Percentiles rank a stretch among this genome's conserved stretches.
These are phyloP conservation scores for Ammodytes marinus DNA, from an alignment of 2,113 vertebrate species.

Conservation along the genomic window DNA sequence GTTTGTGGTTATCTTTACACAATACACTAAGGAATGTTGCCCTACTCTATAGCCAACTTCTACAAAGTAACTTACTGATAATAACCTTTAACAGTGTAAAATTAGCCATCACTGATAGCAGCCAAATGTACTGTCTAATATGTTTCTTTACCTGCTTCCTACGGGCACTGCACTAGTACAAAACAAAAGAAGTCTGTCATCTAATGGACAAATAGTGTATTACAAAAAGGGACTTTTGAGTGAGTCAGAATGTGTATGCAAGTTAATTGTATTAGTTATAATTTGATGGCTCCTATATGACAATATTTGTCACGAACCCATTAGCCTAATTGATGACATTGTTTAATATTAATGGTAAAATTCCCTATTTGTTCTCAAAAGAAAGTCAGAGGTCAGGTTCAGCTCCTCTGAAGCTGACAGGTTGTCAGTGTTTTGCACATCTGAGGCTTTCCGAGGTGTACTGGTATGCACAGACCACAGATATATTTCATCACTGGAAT, in stretches of 20 bases:
- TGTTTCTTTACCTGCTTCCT: background rate
- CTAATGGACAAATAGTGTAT: constrained; percentile 27
- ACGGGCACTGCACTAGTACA: background rate
- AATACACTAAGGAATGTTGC: too few species aligned
- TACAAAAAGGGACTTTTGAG: constrained; percentile 12
- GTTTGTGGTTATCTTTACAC: too few species aligned
- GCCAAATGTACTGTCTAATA: too few species aligned
- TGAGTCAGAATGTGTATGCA: background rate
- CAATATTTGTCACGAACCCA: background rate
- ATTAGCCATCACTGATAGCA: too few species aligned
- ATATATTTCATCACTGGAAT: background rate
- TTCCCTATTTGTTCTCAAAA: background rate
- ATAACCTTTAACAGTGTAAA: too few species aligned
- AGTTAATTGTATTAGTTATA: background rate
- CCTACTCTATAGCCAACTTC: too few species aligned
- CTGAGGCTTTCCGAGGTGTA: background rate
- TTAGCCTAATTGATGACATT: background rate
- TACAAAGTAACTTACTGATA: too few species aligned
- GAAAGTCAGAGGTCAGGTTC: background rate
- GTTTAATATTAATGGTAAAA: background rate
- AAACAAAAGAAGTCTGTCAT: constrained; percentile 36
- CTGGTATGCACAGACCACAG: background rate
- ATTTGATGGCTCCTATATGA: background rate
- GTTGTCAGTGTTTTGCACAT: background rate
- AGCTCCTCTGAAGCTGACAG: background rate